Base-by-base conservation (phyloP, 2,113 vertebrate species). In the Pomatorhinus ruficollis region DNA sequence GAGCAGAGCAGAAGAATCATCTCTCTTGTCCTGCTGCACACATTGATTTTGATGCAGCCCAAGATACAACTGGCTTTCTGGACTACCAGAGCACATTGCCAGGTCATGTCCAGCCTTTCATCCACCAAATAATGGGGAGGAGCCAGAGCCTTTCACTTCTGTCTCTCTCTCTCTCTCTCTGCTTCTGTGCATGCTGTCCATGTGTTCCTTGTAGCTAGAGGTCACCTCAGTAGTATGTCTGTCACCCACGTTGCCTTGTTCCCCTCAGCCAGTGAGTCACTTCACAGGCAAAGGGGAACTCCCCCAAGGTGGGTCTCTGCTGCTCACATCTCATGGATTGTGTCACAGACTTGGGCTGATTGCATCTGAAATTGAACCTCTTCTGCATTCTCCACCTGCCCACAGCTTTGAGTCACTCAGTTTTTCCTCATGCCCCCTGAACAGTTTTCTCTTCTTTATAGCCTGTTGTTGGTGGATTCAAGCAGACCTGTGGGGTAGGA, bases 171-270 rank as follows among this genome's bases (percentile, higher is more conserved):
- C 20, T 37, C 33, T 39, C 25, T 44, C 50, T 78, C 83, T 93
- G 74, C 30, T 50, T 30, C 65, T 52, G 25, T 57, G 63, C 10
- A 1, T 27, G 69, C 15, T 2, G 2, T 25, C 20, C 3, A 0
- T 2, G 31, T 18, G 30, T n/a, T 65, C 35, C 11, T 15, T 28
- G 54, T 22, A 68, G 69, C 47, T 17, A 10, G 49, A 37, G 40
- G 57, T 35, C 40, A 31, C 57, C 53, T 64, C 0, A 0, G 47
- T 3, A 45, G 56, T 1, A 1, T 3, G 3, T n/a, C 44, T 80
- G 83, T 57, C 66, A 30, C 75, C 78, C 49, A 9, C 0, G 0
- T 16, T 19, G 19, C 42, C 42, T 42, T 11, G 45, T 3, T 47
- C 47, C 66, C 57, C 37, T 63, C 65, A 72, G 72, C 44, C 83